These are phyloP conservation scores for Gracilinanus agilis DNA, from an alignment of 2,113 vertebrate species.

Conservation along the genomic window DNA sequence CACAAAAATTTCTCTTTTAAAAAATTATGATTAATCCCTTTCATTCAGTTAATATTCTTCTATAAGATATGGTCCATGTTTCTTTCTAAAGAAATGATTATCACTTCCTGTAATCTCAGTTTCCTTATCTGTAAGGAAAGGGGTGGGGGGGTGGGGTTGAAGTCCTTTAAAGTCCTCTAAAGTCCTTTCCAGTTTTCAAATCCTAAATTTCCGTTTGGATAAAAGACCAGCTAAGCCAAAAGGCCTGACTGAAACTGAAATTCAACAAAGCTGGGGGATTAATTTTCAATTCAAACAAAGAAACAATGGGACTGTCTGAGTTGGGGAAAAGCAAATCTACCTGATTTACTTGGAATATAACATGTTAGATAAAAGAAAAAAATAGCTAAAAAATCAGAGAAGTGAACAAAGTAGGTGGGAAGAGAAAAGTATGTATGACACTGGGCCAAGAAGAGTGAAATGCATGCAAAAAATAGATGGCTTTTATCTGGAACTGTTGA, in stretches of 20 bases:
- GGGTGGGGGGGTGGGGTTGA: no score
- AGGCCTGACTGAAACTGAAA: not conserved
- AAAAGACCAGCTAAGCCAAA: not conserved
- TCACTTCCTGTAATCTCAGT: not conserved
- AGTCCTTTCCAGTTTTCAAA: not conserved
- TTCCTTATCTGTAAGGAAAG: not conserved
- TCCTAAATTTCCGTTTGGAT: not conserved
- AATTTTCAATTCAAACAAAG: not conserved
- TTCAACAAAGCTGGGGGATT: not conserved
- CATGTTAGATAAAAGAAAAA: not conserved
- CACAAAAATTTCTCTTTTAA: not conserved
- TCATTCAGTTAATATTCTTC: not conserved
- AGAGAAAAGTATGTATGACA: not conserved
- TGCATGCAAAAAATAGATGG: not conserved
- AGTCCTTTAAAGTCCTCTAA: not conserved
- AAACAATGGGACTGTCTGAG: not conserved
- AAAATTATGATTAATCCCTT: not conserved
- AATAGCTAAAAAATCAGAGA: not conserved
- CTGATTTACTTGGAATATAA: not conserved
- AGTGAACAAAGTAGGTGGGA: not conserved
- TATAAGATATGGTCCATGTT: not conserved
- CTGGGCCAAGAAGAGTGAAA: not conserved
- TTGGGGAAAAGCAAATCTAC: not conserved
- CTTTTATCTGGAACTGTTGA: not conserved
- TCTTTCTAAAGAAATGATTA: not conserved